Base-by-base conservation (phyloP, 2,888 invertebrate species). In the Lasioglossum marginatum region DNA sequence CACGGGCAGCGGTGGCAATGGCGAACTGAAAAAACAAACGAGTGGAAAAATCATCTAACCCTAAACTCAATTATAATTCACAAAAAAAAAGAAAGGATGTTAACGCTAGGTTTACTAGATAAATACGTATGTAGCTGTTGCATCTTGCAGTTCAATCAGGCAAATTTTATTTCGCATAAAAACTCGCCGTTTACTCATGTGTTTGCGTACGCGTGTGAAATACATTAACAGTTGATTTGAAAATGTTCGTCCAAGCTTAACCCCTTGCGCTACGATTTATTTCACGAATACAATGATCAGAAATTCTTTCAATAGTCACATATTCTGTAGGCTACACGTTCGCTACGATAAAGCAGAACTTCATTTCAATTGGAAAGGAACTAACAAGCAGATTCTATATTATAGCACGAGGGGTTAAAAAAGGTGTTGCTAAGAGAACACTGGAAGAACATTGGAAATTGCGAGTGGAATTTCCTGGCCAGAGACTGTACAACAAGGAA, bases 1-100 rank as follows among this genome's bases (percentile, higher is more conserved):
- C 86, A 97, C 97, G 88, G 97, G 96, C 88, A 97, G 97, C 89
- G 97, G 96, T 3, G 98, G 98, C 87, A 98, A 94, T 1, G 98
- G 98, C 0, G 98, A 98, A 93, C 97, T 97, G 68, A 5, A 80
- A 75, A 37, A 34, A 45, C 43, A 34, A 63, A 48, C 31, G 5
- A 68, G 12, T 57, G 10, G n/a, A n/a, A 57, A n/a, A 12, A 57
- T 57, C 12, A n/a, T 57, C 57, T 57, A 57, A n/a, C 4, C n/a
- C n/a, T n/a, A n/a, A n/a, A n/a, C 52, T 52, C 10, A 3, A 10
- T 23, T 23, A 52, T 23, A 52, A 52, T 52, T 23, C 10, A 52
- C 52, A 10, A 43, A 14, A 43, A 14, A 6, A 23, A 23, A 52
- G 52, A 52, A 1, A 52, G 52, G 19, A 52, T 52, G 10, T 52